Base-by-base conservation (phyloP, 2,888 invertebrate genomes). In the Protophormia terraenovae region DNA sequence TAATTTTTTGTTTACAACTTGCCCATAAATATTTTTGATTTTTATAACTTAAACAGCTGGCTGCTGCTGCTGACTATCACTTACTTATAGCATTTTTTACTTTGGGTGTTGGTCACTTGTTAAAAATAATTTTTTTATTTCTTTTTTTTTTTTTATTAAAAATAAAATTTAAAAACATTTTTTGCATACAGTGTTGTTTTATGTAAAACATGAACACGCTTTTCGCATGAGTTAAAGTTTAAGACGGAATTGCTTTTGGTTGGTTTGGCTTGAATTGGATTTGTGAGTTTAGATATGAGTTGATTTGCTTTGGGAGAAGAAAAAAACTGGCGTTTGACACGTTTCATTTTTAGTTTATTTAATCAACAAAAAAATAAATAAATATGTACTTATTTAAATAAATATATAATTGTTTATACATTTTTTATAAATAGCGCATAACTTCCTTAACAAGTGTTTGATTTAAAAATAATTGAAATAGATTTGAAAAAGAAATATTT, bases 181-280 rank as follows among this genome's bases (percentile, higher is more conserved):
- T 24, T 69, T 50, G 62, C 50, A 62, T 24, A 38, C 62, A 53
- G 10, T 16, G 41, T n/a, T 38, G 50, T 67, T 66, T 58, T 45
- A 29, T 45, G 58, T 66, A n/a, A 66, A 67, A 67, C 55, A 58
- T 67, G 22, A 67, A 35, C 77, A 77, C 77, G 77, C 77, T 77
- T 67, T 29, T 73, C 8, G 60, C 60, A 32, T 60, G 60, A 73
- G 60, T 32, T 73, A 19, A 3, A 22, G 6, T 32, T 29, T n/a
- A n/a, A n/a, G n/a, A n/a, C n/a, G 55, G 19, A 71, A 53, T 55
- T 71, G 1, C 27, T 22, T 29, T 38, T 27, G 8, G 10, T 47
- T 50, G 14, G n/a, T n/a, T 16, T 71, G 72, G 35, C 14, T 45
- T 60, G 2, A 58, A 58, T 24, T 45, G 27, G 1, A 8, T 24